phyloP scores from a whole-genome alignment of 2,888 invertebrate species.

The Rhabditoides inermis region DNA sequence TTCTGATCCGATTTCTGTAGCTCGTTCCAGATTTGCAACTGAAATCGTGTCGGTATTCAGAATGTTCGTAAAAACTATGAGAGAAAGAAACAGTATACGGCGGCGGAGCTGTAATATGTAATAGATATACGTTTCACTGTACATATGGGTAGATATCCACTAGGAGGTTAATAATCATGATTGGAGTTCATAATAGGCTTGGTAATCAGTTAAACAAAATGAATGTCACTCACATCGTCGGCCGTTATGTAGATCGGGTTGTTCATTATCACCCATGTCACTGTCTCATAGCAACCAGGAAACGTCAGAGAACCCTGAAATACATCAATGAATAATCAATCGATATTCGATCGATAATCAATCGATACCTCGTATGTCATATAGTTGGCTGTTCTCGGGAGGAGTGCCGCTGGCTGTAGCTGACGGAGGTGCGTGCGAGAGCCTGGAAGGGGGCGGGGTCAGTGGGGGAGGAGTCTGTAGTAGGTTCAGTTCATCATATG shows the following conservation, averaged over 20 bases:
- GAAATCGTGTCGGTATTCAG: neutral
- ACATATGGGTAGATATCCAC: neutral
- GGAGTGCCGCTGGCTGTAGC: constrained; percentile 73
- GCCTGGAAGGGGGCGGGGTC: constrained; percentile 59
- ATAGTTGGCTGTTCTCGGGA: constrained; percentile 85
- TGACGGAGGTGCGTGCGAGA: constrained; percentile 75
- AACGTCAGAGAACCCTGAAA: constrained; percentile 45
- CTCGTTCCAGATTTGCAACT: constrained; percentile 49
- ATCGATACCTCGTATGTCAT: constrained; percentile 68
- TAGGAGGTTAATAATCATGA: neutral
- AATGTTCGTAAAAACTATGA: neutral
- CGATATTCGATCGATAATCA: too few relatives aligned
- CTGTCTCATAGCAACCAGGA: constrained; percentile 89
- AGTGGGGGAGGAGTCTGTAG: neutral
- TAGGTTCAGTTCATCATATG: neutral
- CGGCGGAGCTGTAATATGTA: neutral
- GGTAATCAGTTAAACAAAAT: neutral
- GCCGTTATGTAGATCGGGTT: constrained; percentile 92
- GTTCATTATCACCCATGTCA: constrained; percentile 94
- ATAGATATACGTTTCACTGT: neutral
- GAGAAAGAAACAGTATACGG: neutral
- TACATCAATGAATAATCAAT: neutral
- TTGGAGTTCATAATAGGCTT: neutral
- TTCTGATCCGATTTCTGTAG: constrained; percentile 45
- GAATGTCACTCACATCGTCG: constrained; percentile 69